Conservation (phyloP, 1,140 invertebrate species). For the Brachionus rubens region DNA sequence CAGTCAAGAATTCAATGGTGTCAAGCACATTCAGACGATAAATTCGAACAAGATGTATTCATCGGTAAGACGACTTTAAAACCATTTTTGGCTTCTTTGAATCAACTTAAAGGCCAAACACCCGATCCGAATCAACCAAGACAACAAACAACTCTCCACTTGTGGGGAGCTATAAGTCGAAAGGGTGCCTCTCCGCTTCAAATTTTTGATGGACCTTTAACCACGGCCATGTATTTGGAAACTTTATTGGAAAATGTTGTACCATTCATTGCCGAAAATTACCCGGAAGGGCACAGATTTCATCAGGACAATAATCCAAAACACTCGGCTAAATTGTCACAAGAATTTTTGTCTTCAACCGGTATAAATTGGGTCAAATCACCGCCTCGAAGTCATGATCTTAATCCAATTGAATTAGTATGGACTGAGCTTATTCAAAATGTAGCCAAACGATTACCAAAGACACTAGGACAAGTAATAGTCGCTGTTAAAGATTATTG, state of each 20-base stretch:
- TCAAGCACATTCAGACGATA: slow-evolving; percentile 6
- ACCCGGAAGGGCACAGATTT: slow-evolving; percentile 2
- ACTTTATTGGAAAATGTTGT: slow-evolving; percentile 34
- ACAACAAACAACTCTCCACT: slow-evolving; percentile 38
- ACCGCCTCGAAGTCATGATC: slow-evolving; percentile 38
- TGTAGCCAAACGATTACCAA: slow-evolving; percentile 35
- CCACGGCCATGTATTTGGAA: slow-evolving; percentile 42
- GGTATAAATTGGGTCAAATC: slow-evolving; percentile 43
- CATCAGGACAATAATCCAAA: slow-evolving; percentile 44
- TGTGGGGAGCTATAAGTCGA: slow-evolving; percentile 42
- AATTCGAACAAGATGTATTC: slow-evolving; percentile 24
- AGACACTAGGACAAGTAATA: slow-evolving; percentile 38
- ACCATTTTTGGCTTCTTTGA: slow-evolving; percentile 40
- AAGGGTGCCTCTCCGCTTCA: slow-evolving; percentile 31
- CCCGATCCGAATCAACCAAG: slow-evolving; percentile 16
- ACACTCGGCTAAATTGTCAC: slow-evolving; percentile 42
- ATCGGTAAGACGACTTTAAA: slow-evolving; percentile 34
- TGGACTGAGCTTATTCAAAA: slow-evolving; percentile 39
- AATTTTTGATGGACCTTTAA: slow-evolving; percentile 36
- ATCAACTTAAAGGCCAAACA: slow-evolving; percentile 30
- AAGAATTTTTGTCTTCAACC: slow-evolving; percentile 40
- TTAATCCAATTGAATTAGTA: slow-evolving; percentile 34
- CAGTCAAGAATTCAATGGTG: slow-evolving; percentile 34
- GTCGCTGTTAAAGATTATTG: slow-evolving; percentile 44
- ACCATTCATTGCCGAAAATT: slow-evolving; percentile 42